Base-by-base conservation (phyloP, 35 echinoderm and acorn worm genomes). In the Apostichopus japonicus region DNA sequence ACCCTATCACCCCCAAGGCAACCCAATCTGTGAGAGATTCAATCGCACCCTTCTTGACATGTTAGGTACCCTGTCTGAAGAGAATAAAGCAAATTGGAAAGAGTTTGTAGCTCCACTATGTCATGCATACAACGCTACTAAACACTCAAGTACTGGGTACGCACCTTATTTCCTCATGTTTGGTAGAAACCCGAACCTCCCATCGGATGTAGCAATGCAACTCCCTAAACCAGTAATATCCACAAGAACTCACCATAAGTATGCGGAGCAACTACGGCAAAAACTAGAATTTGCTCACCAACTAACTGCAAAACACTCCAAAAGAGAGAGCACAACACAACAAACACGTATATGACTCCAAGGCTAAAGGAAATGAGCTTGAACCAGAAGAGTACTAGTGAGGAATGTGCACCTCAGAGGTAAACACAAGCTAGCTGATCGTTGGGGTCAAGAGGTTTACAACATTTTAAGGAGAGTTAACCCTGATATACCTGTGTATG, bases 1-100 rank as follows among this genome's bases (percentile, higher is more conserved):
- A 5, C 94, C 94, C 23, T 95, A 95, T 57, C 90, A 92, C 51
- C 27, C 27, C 27, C 94, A 95, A 52, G 94, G 90, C 17, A 72
- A 95, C 76, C 83, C 81, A 5, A 58, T 65, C 8, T 90, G 77
- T 16, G 88, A 94, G 53, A 83, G 94, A 56, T 95, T 95, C 55
- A 95, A 92, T 52, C 3, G 94, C 19, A 95, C 94, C 10, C 59
- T 95, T 0, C 54, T 93, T 13, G 78, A 93, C 15, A 95, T 93
- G 92, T 57, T 95, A 15, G 86, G 92, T 22, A 93, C 94, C 7
- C 72, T 95, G 17, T 73, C 87, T 23, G 21, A 88, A 8, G 94
- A 95, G 22, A 33, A 33, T 1, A 33, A 33, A 33, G 27, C 27
- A 33, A 33, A 33, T 33, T 33, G 25, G 27, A 33, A 78, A 93